These are phyloP conservation scores for Cryptomyrus ogoouensis DNA, from an alignment of 2,113 vertebrate species.

Conservation along the genomic window DNA sequence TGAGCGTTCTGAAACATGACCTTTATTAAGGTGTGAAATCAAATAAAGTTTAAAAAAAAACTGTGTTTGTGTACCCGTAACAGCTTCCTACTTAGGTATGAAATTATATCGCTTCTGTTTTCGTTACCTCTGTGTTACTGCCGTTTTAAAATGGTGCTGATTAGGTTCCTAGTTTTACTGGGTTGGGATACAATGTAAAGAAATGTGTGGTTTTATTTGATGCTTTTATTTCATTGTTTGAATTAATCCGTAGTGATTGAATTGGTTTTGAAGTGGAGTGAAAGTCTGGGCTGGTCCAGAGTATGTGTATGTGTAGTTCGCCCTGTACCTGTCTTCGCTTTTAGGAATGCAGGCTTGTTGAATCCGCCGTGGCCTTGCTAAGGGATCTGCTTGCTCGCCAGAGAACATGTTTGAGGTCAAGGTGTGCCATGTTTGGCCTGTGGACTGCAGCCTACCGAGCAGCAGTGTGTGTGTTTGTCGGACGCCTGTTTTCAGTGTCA, in stretches of 20 bases:
- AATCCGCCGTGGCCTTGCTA: background rate
- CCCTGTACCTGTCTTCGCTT: background rate
- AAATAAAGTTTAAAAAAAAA: background rate
- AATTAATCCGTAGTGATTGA: background rate
- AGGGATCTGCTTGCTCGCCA: background rate
- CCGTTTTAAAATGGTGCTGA: background rate
- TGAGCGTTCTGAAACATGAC: background rate
- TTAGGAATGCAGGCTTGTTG: background rate
- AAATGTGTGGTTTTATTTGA: background rate
- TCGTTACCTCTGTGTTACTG: background rate
- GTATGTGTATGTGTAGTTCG: background rate
- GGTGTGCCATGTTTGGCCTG: background rate
- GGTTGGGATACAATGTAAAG: background rate
- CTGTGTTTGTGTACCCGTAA: background rate
- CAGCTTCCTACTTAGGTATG: background rate
- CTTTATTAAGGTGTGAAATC: background rate
- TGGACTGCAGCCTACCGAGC: background rate
- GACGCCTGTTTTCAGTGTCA: background rate
- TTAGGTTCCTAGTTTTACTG: background rate
- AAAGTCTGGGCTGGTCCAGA: background rate
- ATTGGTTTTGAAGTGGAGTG: background rate
- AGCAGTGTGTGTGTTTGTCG: background rate
- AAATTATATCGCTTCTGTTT: background rate
- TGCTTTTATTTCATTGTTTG: background rate
- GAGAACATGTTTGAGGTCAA: background rate